phyloP scores from a whole-genome alignment of 2,113 vertebrate genomes.

The Leptocoma aspasia region DNA sequence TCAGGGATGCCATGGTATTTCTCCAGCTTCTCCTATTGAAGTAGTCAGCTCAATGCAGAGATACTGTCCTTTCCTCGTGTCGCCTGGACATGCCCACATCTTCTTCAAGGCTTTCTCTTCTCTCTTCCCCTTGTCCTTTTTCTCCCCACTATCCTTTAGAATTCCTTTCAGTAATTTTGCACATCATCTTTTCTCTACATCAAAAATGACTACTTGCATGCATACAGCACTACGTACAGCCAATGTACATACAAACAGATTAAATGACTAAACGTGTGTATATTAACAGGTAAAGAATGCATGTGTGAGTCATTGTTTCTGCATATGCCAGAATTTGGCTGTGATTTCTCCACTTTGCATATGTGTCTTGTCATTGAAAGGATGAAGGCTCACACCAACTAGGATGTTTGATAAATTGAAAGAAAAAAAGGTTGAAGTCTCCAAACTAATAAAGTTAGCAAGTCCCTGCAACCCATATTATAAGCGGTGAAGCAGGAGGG shows the following conservation, averaged over 20 bases:
- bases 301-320: not conserved
- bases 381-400: not conserved
- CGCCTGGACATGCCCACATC: not conserved
- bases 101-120: not conserved
- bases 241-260: slow-evolving; percentile 6
- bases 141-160: not conserved
- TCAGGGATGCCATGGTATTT: slow-evolving; percentile 41
- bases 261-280: not conserved
- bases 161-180: not conserved
- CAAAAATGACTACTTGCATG: not conserved
- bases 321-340: not conserved
- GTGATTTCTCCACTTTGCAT: not conserved
- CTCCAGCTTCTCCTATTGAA: slow-evolving; percentile 63
- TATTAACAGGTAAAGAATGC: not conserved
- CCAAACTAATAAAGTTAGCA: not conserved
- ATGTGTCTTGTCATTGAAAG: not conserved
- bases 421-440: not conserved
- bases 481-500: not conserved
- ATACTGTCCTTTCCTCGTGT: slow-evolving; percentile 12
- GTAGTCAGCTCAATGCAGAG: slow-evolving; percentile 17
- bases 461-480: not conserved
- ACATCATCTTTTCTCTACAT: not conserved
- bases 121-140: not conserved
- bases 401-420: not conserved
- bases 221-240: not conserved